Conservation (phyloP, 2,888 invertebrate genomes). For the Epistrophe grossulariae region DNA sequence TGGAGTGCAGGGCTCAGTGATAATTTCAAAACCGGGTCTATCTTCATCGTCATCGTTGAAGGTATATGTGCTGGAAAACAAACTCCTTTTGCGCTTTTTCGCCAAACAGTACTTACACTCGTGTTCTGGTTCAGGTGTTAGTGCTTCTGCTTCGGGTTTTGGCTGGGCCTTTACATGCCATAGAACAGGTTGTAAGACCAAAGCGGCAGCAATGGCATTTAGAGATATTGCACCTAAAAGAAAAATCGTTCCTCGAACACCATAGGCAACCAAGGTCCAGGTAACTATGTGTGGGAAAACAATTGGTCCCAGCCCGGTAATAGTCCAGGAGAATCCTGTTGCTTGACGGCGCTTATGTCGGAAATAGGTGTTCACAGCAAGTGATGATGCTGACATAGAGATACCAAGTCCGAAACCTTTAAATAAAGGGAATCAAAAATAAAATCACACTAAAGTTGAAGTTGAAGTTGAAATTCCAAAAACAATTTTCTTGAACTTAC, state of each 20-base stretch:
- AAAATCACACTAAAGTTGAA: neutral
- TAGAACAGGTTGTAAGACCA: conserved; percentile 89
- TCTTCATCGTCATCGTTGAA: conserved; percentile 87
- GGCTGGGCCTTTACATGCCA: conserved; percentile 87
- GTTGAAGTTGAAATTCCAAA: too few species aligned
- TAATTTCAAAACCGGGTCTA: conserved; percentile 87
- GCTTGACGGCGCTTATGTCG: conserved; percentile 88
- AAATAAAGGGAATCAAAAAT: neutral
- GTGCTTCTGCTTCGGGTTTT: conserved; percentile 47
- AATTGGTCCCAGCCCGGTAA: conserved; percentile 90
- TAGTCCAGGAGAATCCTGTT: conserved; percentile 89
- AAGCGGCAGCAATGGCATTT: conserved; percentile 87
- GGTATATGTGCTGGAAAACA: conserved; percentile 82
- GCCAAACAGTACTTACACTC: conserved; percentile 81
- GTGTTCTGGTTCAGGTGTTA: conserved; percentile 78
- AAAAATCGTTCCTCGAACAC: conserved; percentile 88
- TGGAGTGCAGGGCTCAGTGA: conserved; percentile 87
- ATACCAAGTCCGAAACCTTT: conserved; percentile 86
- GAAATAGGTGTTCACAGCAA: conserved; percentile 91
- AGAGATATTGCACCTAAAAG: conserved; percentile 88
- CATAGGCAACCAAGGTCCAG: conserved; percentile 86
- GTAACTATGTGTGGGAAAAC: conserved; percentile 90
- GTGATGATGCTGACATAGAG: conserved; percentile 87
- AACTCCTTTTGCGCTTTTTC: conserved; percentile 79
- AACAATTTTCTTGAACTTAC: conserved; percentile 84